phyloP scores from a whole-genome alignment of 2,888 invertebrate species.

The Drosophila pseudotakahashii region DNA sequence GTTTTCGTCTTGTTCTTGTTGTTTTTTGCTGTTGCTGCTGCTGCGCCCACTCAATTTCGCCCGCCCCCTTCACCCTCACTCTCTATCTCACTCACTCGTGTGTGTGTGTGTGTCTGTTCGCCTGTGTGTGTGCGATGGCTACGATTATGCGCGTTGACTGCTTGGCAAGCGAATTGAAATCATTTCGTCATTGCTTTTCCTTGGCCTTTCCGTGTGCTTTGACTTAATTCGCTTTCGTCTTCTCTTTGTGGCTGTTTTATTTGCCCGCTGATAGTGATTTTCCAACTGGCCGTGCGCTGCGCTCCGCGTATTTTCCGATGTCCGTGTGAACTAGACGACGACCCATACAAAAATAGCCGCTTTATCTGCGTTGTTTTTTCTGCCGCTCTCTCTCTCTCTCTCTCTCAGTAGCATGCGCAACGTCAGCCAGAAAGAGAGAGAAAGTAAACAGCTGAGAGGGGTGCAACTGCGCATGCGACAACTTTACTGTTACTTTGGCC shows the following conservation, averaged over 20 bases:
- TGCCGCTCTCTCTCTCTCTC: constrained; percentile 20
- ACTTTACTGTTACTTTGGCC: constrained; percentile 47
- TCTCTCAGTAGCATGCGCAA: constrained; percentile 40
- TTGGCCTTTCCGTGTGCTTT: constrained; percentile 9
- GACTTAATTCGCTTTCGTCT: constrained; percentile 11
- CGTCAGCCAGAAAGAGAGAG: constrained; percentile 37
- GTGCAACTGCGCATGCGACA: constrained; percentile 71
- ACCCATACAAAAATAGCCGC: constrained; percentile 60
- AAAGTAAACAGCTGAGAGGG: constrained; percentile 14
- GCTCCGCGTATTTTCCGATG: constrained; percentile 45
- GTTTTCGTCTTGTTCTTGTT: constrained; percentile 14
- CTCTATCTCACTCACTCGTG: constrained; percentile 43
- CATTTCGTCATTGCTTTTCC: constrained; percentile 22
- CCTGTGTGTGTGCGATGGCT: constrained; percentile 60
- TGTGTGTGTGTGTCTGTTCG: constrained; percentile 13
- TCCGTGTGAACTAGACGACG: constrained; percentile 47
- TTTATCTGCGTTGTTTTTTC: constrained; percentile 56
- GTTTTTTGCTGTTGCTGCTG: constrained; percentile 22
- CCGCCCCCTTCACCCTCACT: constrained; percentile 10
- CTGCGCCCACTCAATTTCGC: constrained; percentile 41
- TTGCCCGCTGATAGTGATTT: constrained; percentile 20
- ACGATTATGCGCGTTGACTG: constrained; percentile 74
- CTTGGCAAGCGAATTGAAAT: constrained; percentile 31
- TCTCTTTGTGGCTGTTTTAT: not conserved
- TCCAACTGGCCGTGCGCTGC: constrained; percentile 22